These are phyloP conservation scores for Sebastiscus albofasciatus DNA, from an alignment of 2,797 vertebrate genomes.

Conservation along the genomic window DNA sequence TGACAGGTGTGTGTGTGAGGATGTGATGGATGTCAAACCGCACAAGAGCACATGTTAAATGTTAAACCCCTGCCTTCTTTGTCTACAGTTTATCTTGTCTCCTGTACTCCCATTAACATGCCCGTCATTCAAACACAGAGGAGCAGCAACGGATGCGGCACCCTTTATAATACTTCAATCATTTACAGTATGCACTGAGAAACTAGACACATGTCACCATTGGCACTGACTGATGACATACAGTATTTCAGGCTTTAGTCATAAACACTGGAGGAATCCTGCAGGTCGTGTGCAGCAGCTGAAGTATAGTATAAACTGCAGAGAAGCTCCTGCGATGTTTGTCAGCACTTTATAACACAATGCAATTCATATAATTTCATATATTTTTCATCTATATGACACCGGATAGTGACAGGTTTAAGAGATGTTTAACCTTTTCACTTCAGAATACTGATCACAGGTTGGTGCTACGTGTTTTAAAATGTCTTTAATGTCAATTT, in stretches of 20 bases:
- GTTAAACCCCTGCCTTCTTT: not conserved
- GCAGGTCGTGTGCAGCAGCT: not conserved
- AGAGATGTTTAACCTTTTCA: not conserved
- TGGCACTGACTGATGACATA: not conserved
- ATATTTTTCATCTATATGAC: not conserved
- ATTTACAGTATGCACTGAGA: not conserved
- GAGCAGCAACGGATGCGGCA: not conserved
- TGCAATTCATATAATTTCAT: not conserved
- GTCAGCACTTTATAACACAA: not conserved
- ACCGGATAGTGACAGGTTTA: not conserved
- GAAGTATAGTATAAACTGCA: not conserved
- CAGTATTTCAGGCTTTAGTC: slow-evolving; percentile 30
- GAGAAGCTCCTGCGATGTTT: not conserved
- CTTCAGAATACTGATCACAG: not conserved
- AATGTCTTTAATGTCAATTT: too few relatives aligned
- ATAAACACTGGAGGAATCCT: slow-evolving; percentile 4
- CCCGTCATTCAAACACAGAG: slow-evolving; percentile 19
- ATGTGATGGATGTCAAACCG: not conserved
- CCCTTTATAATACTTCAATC: slow-evolving; percentile 4
- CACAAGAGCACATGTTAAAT: not conserved
- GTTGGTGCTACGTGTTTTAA: not conserved
- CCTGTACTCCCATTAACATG: not conserved
- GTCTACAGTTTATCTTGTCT: not conserved
- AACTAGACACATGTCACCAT: not conserved
- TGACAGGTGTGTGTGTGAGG: not conserved